These are phyloP conservation scores for Cyaniris semiargus DNA, from an alignment of 2,888 invertebrate species.

Conservation along the genomic window DNA sequence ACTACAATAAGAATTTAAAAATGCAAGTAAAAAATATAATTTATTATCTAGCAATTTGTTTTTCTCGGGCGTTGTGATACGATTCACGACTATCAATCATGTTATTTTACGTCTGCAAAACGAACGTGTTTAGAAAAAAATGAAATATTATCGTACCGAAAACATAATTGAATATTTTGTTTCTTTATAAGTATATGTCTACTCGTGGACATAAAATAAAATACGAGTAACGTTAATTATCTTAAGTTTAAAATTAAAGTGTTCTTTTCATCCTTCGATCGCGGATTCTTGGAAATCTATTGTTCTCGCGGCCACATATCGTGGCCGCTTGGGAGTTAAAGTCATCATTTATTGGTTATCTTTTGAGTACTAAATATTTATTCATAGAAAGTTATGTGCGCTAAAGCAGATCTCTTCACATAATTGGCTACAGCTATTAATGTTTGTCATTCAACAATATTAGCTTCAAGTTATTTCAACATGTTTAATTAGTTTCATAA, in stretches of 20 bases:
- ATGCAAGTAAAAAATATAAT: constrained; percentile 24
- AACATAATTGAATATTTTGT: neutral
- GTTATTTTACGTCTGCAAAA: constrained; percentile 41
- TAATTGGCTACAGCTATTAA: neutral
- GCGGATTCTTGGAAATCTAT: too few relatives aligned
- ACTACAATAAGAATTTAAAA: constrained; percentile 20
- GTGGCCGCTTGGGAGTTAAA: too few relatives aligned
- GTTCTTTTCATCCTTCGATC: too few relatives aligned
- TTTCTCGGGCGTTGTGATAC: neutral
- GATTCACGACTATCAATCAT: constrained; percentile 39
- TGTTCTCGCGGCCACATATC: too few relatives aligned
- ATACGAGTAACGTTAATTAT: neutral
- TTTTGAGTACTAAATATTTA: neutral
- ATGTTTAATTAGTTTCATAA: neutral
- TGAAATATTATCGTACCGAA: constrained; percentile 32
- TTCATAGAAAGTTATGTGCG: neutral
- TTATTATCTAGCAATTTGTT: constrained; percentile 27
- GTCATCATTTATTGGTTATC: neutral
- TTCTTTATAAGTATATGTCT: neutral
- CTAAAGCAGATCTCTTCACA: neutral
- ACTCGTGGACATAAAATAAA: neutral
- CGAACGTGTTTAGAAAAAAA: constrained; percentile 39
- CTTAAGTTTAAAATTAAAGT: neutral
- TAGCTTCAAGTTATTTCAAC: neutral
- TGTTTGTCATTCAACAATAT: neutral